phyloP scores from a whole-genome alignment of 2,888 invertebrate species.

The Brachypterus glaber region DNA sequence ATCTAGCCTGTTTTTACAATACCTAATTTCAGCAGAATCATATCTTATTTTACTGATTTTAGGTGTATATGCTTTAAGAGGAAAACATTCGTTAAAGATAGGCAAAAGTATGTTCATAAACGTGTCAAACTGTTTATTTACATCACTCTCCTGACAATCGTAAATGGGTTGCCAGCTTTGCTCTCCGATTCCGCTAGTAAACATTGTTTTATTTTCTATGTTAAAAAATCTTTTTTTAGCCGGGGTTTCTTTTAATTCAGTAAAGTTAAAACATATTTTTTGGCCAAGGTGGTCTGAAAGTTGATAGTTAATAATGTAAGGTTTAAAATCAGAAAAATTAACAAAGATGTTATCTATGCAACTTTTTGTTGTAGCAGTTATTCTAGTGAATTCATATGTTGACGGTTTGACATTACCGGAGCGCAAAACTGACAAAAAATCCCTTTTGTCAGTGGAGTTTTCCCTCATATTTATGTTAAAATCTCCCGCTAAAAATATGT shows the following conservation, averaged over 20 bases:
- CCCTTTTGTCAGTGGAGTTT: no score
- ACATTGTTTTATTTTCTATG: conserved; percentile 9
- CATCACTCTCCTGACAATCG: conserved; percentile 2
- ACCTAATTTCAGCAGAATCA: conserved; percentile 1
- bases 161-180: neutral
- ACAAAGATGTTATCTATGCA: no score
- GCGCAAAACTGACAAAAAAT: no score
- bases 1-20: conserved; percentile 6
- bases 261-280: conserved; percentile 7
- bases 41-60: neutral
- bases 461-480: no score
- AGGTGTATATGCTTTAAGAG: conserved; percentile 1
- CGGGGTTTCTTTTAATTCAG: conserved; percentile 2
- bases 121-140: conserved; percentile 6
- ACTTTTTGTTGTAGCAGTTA: no score
- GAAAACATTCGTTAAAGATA: conserved; percentile 7
- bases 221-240: conserved; percentile 7
- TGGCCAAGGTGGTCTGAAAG: conserved; percentile 12
- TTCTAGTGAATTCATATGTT: no score
- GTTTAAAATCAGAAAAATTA: conserved; percentile 2
- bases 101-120: conserved; percentile 3
- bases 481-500: no score
- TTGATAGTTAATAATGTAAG: conserved; percentile 5
- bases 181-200: neutral
- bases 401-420: no score